phyloP scores from a whole-genome alignment of 2,888 invertebrate genomes.

The Endomychus coccineus region DNA sequence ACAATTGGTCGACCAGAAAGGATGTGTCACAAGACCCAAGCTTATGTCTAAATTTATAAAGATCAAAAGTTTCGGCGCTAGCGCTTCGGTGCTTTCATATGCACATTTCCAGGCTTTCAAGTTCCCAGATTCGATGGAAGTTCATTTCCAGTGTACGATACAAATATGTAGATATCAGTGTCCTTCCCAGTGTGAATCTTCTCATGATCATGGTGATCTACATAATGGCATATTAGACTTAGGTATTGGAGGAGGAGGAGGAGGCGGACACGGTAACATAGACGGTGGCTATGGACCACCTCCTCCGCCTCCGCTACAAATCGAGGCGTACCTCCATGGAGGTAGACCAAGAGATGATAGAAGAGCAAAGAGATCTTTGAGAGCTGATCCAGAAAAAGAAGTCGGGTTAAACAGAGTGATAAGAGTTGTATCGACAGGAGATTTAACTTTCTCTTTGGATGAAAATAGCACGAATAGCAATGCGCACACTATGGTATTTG shows the following conservation, averaged over 20 bases:
- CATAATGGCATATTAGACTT: slow-evolving; percentile 50
- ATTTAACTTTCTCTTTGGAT: slow-evolving; percentile 76
- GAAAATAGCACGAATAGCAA: slow-evolving; percentile 54
- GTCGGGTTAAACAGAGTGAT: slow-evolving; percentile 86
- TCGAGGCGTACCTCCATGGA: slow-evolving; percentile 59
- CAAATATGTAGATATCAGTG: slow-evolving; percentile 90
- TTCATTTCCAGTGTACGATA: slow-evolving; percentile 91
- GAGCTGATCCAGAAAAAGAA: slow-evolving; percentile 61
- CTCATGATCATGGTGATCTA: slow-evolving; percentile 37
- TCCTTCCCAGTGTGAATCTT: slow-evolving; percentile 86
- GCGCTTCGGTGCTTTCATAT: slow-evolving; percentile 84
- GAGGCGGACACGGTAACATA: slow-evolving; percentile 24
- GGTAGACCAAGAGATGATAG: slow-evolving; percentile 68
- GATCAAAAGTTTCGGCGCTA: slow-evolving; percentile 91
- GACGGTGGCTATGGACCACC: slow-evolving; percentile 61
- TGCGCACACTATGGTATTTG: slow-evolving; percentile 62
- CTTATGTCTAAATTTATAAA: slow-evolving; percentile 90
- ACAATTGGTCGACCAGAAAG: slow-evolving; percentile 85
- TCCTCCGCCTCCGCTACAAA: slow-evolving; percentile 52
- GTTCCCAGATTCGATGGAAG: slow-evolving; percentile 94
- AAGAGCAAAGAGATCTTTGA: slow-evolving; percentile 56
- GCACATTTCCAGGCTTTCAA: slow-evolving; percentile 94
- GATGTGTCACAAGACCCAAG: slow-evolving; percentile 87
- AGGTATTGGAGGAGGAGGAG: slow-evolving; percentile 50
- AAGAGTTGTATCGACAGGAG: slow-evolving; percentile 85